Conservation (phyloP, 2,797 vertebrate species). For the Girardinus metallicus region DNA sequence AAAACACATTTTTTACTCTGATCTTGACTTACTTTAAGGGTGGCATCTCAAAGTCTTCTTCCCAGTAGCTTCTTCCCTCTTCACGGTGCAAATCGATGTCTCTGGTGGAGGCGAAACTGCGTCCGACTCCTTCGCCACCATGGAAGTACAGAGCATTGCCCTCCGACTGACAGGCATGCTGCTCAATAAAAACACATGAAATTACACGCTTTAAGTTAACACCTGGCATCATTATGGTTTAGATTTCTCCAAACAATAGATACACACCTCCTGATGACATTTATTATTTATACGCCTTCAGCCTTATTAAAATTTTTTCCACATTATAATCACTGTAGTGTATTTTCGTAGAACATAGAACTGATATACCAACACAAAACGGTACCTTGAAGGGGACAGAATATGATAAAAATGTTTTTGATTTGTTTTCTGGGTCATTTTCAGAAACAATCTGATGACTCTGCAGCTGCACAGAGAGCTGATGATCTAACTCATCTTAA, state of each 20-base stretch:
- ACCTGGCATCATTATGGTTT: background rate
- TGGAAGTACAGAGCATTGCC: conserved; percentile 97
- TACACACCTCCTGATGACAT: background rate
- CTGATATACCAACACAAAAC: background rate
- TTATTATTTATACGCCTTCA: background rate
- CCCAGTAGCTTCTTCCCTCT: conserved; percentile 93
- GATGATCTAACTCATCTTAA: too few species aligned
- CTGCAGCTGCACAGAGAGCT: too few species aligned
- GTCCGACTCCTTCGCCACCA: conserved; percentile 87
- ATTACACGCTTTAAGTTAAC: conserved; percentile 2
- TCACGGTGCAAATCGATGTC: conserved; percentile 94
- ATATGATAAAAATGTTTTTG: background rate
- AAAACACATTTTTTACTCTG: background rate
- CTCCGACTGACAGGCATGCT: conserved; percentile 99
- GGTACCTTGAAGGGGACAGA: background rate
- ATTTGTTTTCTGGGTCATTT: background rate
- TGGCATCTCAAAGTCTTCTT: conserved; percentile 94
- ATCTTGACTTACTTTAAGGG: conserved; percentile 87
- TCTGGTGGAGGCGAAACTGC: conserved; percentile 92
- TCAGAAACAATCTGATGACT: too few species aligned
- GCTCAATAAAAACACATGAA: conserved; percentile 45
- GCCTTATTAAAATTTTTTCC: background rate
- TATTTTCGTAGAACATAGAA: background rate
- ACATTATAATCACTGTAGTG: background rate
- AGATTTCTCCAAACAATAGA: background rate